Evolutionary conservation across 2,888 invertebrate genomes (phyloP).

Genomic region (Eupithecia tripunctaria): DNA sequence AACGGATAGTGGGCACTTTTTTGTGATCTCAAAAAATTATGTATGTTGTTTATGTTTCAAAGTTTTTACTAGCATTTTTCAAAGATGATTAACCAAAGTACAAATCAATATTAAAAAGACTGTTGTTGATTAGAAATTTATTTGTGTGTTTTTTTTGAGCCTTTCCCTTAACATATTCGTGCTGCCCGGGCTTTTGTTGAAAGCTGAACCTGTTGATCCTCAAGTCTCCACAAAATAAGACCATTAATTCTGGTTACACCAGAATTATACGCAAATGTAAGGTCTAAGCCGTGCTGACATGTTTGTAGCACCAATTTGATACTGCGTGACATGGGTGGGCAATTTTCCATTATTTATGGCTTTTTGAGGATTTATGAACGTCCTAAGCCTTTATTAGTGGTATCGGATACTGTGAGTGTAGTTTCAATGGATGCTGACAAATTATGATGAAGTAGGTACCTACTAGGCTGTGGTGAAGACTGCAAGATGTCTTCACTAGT

Average conservation of each 20-base stretch:
- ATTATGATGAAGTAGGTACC: conserved; percentile 15
- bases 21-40: no score
- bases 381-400: conserved; percentile 65
- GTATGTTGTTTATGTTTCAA: no score
- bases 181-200: no score
- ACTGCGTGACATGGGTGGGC: conserved; percentile 74
- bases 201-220: conserved; percentile 42
- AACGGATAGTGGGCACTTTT: no score
- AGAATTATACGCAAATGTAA: conserved; percentile 43
- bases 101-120: no score
- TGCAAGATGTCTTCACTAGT: neutral
- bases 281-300: conserved; percentile 51
- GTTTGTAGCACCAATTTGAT: conserved; percentile 68
- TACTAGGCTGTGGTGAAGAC: neutral
- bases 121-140: no score
- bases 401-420: conserved; percentile 39
- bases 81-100: no score
- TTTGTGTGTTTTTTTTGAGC: no score
- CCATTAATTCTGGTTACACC: conserved; percentile 44
- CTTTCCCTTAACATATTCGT: no score
- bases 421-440: conserved; percentile 31
- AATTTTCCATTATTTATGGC: conserved; percentile 78
- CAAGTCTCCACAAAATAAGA: conserved; percentile 26
- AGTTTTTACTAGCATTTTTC: no score
- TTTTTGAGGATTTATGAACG: conserved; percentile 68